These are phyloP conservation scores for Albula goreensis DNA, from an alignment of 2,113 vertebrate species.

Conservation along the genomic window DNA sequence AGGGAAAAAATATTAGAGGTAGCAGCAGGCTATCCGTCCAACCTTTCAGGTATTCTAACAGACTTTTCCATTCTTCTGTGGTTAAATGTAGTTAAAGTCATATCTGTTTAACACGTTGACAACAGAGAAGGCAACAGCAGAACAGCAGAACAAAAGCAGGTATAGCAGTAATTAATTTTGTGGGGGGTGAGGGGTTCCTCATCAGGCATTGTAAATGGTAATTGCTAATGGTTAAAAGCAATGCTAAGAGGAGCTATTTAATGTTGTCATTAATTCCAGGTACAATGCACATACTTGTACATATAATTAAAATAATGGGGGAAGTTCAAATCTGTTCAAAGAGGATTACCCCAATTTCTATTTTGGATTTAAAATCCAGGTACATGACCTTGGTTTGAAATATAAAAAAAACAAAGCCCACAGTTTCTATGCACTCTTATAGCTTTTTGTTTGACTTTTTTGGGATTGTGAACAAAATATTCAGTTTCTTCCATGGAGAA, in stretches of 20 bases:
- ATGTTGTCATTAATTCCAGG: conserved; percentile 38
- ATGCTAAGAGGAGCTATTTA: conserved; percentile 1
- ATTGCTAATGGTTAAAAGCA: background rate
- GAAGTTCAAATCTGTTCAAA: conserved; percentile 38
- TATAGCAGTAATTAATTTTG: conserved; percentile 17
- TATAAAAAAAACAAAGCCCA: background rate
- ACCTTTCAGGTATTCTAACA: conserved; percentile 50
- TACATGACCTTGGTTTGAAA: conserved; percentile 4
- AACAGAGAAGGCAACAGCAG: conserved; percentile 29
- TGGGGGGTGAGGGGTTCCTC: background rate
- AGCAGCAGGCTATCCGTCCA: conserved; percentile 61
- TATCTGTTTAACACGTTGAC: conserved; percentile 45
- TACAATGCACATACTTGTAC: conserved; percentile 24
- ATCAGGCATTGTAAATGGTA: background rate
- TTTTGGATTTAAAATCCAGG: conserved; percentile 19
- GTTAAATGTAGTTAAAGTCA: conserved; percentile 46
- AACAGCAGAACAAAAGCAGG: conserved; percentile 34
- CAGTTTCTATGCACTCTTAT: background rate
- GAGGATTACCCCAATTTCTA: conserved; percentile 36
- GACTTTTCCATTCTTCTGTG: conserved; percentile 55
- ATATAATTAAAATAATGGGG: conserved; percentile 43
- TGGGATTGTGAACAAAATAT: background rate
- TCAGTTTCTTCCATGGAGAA: background rate
- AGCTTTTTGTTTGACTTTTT: conserved; percentile 12
- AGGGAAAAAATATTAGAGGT: conserved; percentile 59